Conservation (phyloP, 2,797 vertebrate species). For the Novumbra hubbsi region DNA sequence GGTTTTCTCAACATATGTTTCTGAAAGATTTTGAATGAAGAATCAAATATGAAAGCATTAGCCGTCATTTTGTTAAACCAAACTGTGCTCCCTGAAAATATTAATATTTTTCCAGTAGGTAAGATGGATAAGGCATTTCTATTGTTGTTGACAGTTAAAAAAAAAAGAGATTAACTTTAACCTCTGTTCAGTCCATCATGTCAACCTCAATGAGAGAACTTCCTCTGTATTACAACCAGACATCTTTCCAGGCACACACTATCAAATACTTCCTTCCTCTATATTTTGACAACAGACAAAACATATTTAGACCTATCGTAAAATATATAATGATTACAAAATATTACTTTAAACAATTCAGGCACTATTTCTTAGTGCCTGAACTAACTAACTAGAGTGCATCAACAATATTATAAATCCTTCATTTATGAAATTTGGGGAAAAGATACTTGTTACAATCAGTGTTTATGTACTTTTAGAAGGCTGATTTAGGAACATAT, state of each 20-base stretch:
- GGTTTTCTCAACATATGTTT: not conserved
- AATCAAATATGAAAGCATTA: not conserved
- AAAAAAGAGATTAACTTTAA: constrained; percentile 26
- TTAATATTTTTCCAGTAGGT: not conserved
- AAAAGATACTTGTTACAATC: too few relatives aligned
- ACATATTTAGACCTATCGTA: not conserved
- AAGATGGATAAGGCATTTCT: constrained; percentile 9
- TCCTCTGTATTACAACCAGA: constrained; percentile 2
- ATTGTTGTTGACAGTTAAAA: not conserved
- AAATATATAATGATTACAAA: not conserved
- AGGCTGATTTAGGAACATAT: too few relatives aligned
- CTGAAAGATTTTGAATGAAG: not conserved
- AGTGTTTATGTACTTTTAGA: too few relatives aligned
- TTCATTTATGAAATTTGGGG: not conserved
- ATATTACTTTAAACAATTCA: not conserved
- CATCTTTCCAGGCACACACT: not conserved
- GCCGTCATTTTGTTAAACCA: too few relatives aligned
- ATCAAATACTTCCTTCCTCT: not conserved
- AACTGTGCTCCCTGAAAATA: not conserved
- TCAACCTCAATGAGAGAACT: not conserved
- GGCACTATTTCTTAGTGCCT: too few relatives aligned
- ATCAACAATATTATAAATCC: not conserved
- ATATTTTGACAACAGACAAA: not conserved
- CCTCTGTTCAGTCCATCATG: constrained; percentile 1
- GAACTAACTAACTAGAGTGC: not conserved